Evolutionary conservation across 1,140 invertebrate species (phyloP), one percentile per base, ranked within the genome.

Genomic region (Drosophila funebris): DNA sequence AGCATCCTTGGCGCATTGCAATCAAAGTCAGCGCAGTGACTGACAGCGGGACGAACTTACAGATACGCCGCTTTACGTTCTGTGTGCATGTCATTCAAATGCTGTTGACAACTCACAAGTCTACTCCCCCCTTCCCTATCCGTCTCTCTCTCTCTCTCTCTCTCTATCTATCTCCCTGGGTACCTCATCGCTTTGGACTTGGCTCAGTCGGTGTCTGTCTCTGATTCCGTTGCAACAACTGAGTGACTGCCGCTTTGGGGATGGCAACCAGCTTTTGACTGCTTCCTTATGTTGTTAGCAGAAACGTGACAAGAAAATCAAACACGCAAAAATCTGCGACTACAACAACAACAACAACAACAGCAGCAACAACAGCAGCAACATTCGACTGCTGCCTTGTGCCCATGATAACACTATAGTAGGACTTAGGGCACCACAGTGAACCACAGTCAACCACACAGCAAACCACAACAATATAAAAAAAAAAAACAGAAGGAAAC

Each of bases 241-340:
- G 61, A 56, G 39, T 73, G 62, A 60, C 62, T 82, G 63, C 41
- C 70, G 66, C 57, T 62, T 69, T 56, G 37, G 61, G 44, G 73
- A 68, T 63, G 62, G 31, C 73, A 48, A 66, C 60, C 61, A 82
- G 78, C 84, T 73, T 88, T 79, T 83, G 83, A 88, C 83, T 87
- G 83, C 83, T 87, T 87, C 83, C 83, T 88, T 87, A 87, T 87
- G 83, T 87, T 87, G 83, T 87, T 87, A 87, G 83, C 78, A 76
- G 76, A 68, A 88, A 87, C 83, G 83, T 87, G 83, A 87, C 83
- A 87, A 83, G 83, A 88, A 87, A 87, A 88, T 87, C 83, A 87
- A 87, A 87, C 80, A 82, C 82, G 83, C 78, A 88, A 81, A 78
- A 74, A 74, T 74, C 72, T 71, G 67, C 73, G 76, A 78, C 72